These are phyloP conservation scores for Polymixis flavicincta DNA, from an alignment of 2,888 invertebrate genomes.

Conservation along the genomic window DNA sequence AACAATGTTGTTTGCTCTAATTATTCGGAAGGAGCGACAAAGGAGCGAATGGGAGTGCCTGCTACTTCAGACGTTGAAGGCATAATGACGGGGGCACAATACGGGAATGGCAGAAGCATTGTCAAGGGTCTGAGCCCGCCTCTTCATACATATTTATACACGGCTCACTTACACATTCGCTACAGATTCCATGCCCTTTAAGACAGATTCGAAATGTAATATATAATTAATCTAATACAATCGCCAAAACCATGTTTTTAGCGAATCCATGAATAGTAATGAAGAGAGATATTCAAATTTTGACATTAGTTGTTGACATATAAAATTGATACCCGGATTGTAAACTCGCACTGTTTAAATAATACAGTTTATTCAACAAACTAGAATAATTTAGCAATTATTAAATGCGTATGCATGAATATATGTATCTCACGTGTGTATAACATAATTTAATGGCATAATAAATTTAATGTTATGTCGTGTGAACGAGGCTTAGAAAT, in stretches of 20 bases:
- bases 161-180: slow-evolving; percentile 72
- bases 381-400: slow-evolving; percentile 56
- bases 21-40: slow-evolving; percentile 89
- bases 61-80: slow-evolving; percentile 82
- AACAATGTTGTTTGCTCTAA: slow-evolving; percentile 84
- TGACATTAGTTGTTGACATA: slow-evolving; percentile 65
- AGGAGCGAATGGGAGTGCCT: slow-evolving; percentile 84
- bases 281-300: slow-evolving; percentile 60
- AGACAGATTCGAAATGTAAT: slow-evolving; percentile 55
- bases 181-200: slow-evolving; percentile 64
- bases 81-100: slow-evolving; percentile 85
- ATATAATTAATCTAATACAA: slow-evolving; percentile 71
- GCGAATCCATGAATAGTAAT: slow-evolving; percentile 66
- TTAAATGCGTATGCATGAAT: slow-evolving; percentile 46
- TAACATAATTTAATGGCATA: slow-evolving; percentile 48
- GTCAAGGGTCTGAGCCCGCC: slow-evolving; percentile 81
- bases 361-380: slow-evolving; percentile 41
- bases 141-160: slow-evolving; percentile 88
- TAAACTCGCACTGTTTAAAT: slow-evolving; percentile 39
- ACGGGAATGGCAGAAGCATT: slow-evolving; percentile 82
- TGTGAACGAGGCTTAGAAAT: slow-evolving; percentile 49
- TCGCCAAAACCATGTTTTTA: slow-evolving; percentile 67
- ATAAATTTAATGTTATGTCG: slow-evolving; percentile 55
- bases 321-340: slow-evolving; percentile 54
- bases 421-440: slow-evolving; percentile 42